Percentiles rank a stretch among this genome's conserved stretches.
Evolutionary conservation across 2,797 vertebrate genomes (phyloP).

Genomic region (Varecia variegata): DNA sequence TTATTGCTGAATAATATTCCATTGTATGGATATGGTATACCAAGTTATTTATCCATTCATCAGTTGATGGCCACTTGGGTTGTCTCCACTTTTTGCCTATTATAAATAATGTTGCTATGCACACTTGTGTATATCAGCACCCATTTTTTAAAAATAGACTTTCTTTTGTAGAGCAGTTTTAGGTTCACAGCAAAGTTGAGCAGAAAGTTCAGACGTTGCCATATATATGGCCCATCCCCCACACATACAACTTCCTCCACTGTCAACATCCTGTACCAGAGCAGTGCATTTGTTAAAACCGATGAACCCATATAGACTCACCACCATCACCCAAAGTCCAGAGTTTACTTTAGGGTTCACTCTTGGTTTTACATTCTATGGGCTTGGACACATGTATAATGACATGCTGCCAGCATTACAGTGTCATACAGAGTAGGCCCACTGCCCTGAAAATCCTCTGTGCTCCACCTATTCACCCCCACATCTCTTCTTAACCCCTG

Average conservation of each 20-base stretch:
- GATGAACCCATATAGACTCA: fast-evolving
- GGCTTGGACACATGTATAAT: no score
- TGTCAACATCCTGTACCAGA: no score
- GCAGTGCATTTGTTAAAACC: fast-evolving
- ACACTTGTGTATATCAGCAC: neutral
- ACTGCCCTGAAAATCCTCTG: neutral
- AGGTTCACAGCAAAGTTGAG: neutral
- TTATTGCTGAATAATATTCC: neutral
- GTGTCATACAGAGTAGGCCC: neutral
- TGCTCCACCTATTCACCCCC: neutral
- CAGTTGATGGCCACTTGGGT: fast-evolving
- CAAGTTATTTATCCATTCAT: neutral
- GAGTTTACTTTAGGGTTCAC: neutral
- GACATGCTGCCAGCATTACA: fast-evolving
- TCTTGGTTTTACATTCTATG: neutral
- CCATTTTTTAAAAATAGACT: neutral
- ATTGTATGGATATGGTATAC: fast-evolving
- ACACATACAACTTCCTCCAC: fast-evolving
- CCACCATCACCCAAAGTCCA: neutral
- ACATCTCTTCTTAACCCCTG: neutral
- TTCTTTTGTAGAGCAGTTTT: neutral
- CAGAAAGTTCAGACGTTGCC: neutral
- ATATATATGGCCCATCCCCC: fast-evolving
- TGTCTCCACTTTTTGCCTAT: neutral
- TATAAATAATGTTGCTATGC: neutral